Percentiles rank a stretch among this genome's conserved stretches.
Conservation (phyloP, 2,888 invertebrate genomes). For the Brenthis ino region DNA sequence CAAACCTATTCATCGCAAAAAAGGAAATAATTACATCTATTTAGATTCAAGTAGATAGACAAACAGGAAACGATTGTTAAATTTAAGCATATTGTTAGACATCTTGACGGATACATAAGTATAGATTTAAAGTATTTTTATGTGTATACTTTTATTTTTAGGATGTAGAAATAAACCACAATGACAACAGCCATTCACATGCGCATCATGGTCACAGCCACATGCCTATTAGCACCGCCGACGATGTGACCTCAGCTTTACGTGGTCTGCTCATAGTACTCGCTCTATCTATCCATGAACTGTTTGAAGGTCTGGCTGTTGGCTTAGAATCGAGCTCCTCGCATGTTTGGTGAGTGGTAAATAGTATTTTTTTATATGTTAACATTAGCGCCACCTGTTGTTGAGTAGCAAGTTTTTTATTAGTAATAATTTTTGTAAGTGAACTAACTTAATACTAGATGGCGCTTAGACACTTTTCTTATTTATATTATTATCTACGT, state of each 20-base stretch:
- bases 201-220: conserved; percentile 75
- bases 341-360: conserved; percentile 64
- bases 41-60: not conserved
- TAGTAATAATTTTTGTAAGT: not conserved
- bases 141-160: conserved; percentile 40
- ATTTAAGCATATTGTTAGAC: not conserved
- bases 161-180: conserved; percentile 57
- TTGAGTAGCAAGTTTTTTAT: conserved; percentile 41
- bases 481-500: too few relatives aligned
- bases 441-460: conserved; percentile 44
- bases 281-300: conserved; percentile 92
- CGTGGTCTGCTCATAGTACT: conserved; percentile 90
- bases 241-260: conserved; percentile 80
- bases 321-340: conserved; percentile 86
- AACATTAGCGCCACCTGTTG: conserved; percentile 43
- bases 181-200: conserved; percentile 56
- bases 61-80: too few relatives aligned
- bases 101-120: not conserved
- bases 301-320: conserved; percentile 93
- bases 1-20: not conserved
- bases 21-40: not conserved
- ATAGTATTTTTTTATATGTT: conserved; percentile 18
- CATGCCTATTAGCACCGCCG: conserved; percentile 64
- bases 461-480: conserved; percentile 36
- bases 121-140: too few relatives aligned